A percentile compares a stretch with the other conserved stretches of the same genome.
phyloP scores from a whole-genome alignment of 2,797 vertebrate species.

The Erpetoichthys calabaricus region DNA sequence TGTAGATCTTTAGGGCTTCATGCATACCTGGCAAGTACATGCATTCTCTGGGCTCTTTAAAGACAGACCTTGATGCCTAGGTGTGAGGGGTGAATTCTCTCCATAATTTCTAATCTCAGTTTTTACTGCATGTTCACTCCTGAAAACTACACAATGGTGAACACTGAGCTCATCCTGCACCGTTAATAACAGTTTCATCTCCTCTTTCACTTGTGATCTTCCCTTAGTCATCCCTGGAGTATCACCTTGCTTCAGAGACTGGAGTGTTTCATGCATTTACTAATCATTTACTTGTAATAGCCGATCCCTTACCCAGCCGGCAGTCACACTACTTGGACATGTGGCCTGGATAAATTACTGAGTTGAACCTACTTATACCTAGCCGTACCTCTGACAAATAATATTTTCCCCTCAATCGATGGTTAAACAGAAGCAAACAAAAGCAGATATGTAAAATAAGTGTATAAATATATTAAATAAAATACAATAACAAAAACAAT shows the following conservation, averaged over 20 bases:
- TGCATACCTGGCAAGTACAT: not conserved
- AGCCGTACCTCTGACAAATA: too few species aligned
- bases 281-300: too few species aligned
- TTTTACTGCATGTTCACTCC: not conserved
- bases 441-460: too few species aligned
- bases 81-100: not conserved
- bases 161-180: not conserved
- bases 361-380: too few species aligned
- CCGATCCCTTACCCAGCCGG: too few species aligned
- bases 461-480: too few species aligned
- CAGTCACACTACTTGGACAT: too few species aligned
- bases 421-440: too few species aligned
- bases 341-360: too few species aligned
- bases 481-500: too few species aligned
- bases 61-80: not conserved
- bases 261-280: not conserved
- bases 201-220: not conserved
- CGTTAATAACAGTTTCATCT: conserved; percentile 3
- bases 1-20: not conserved
- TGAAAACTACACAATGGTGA: not conserved
- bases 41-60: not conserved
- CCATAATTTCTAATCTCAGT: not conserved
- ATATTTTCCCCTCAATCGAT: too few species aligned
- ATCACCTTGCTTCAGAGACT: conserved; percentile 3
- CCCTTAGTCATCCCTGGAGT: conserved; percentile 1